Percentiles rank a stretch among this genome's conserved stretches.
phyloP scores from a whole-genome alignment of 2,888 invertebrate species.

The Scrobipalpa atriplicella region DNA sequence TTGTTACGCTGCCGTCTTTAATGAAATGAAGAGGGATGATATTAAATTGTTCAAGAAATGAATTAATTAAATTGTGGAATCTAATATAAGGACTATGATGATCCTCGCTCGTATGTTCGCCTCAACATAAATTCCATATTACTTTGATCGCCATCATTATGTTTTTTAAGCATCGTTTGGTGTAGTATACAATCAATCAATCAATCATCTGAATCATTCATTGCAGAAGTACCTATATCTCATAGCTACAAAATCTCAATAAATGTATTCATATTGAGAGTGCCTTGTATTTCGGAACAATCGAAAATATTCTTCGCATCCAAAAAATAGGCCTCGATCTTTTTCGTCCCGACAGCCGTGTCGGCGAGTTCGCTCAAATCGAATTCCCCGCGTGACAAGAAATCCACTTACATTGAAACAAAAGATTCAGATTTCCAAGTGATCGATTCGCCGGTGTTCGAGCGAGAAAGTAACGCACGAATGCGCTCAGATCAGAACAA shows the following conservation, averaged over 20 bases:
- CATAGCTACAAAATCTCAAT: background rate
- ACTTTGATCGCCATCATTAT: too few relatives aligned
- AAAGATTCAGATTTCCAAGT: constrained; percentile 52
- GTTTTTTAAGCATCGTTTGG: too few relatives aligned
- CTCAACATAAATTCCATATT: too few relatives aligned
- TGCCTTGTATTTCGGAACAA: background rate
- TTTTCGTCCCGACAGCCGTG: background rate
- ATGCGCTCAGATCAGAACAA: constrained; percentile 59
- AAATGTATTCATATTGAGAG: background rate
- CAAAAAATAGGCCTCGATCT: background rate
- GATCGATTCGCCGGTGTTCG: constrained; percentile 56
- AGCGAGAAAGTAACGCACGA: constrained; percentile 65
- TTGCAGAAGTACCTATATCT: background rate
- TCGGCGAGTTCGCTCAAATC: background rate
- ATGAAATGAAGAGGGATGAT: background rate
- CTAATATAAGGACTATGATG: background rate
- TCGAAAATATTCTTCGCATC: background rate
- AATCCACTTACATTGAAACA: constrained; percentile 41
- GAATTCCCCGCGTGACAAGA: constrained; percentile 31
- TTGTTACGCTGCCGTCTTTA: background rate
- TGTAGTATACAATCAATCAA: too few relatives aligned
- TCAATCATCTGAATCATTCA: too few relatives aligned
- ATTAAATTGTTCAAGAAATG: background rate
- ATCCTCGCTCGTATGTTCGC: background rate
- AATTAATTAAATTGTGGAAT: background rate